Base-by-base conservation (phyloP, 1,140 invertebrate genomes). In the Cyclargus thomasi region DNA sequence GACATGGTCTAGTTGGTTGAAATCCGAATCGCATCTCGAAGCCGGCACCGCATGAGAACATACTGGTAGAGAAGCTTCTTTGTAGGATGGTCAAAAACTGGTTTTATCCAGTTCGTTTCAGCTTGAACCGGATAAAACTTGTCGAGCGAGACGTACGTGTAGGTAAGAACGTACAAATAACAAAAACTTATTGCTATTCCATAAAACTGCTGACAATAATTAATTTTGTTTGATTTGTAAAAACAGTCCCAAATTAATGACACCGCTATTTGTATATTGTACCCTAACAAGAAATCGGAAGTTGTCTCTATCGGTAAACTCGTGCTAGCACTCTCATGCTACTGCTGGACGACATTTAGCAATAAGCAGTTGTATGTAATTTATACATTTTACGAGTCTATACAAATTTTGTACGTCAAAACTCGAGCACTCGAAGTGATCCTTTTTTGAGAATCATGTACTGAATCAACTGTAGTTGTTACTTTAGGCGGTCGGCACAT, bases 301-400 rank as follows among this genome's bases (percentile, higher is more conserved):
- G 39, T 47, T 47, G 14, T 47, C 39, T 47, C 14, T 47, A 47
- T 47, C 14, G 39, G 39, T 47, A 47, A 2, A 47, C 39, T 47
- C 39, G 11, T 47, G 39, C 29, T 35, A 35, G 29, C 39, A 47
- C 39, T 47, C 39, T 47, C 14, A 65, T 47, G 39, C 39, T 47
- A 39, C 1, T 39, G 39, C 39, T 47, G 14, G 39, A 47, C 81
- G 83, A 88, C 80, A 82, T 84, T 81, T 90, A 90, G 85, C 86
- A 88, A 89, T 90, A 90, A 90, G 84, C 88, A 85, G 82, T 90
- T 86, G 87, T 89, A 86, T 90, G 81, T 85, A 88, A 90, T 90
- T 88, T 90, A 90, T 90, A 90, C 84, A 90, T 87, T 90, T 89
- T 90, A 90, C 84, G 84, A 88, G 79, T 90, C 83, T 90, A 90